A percentile compares a stretch with the other conserved stretches of the same genome.
Conservation (phyloP, 2,113 vertebrate genomes). For the Phyllopteryx taeniolatus region DNA sequence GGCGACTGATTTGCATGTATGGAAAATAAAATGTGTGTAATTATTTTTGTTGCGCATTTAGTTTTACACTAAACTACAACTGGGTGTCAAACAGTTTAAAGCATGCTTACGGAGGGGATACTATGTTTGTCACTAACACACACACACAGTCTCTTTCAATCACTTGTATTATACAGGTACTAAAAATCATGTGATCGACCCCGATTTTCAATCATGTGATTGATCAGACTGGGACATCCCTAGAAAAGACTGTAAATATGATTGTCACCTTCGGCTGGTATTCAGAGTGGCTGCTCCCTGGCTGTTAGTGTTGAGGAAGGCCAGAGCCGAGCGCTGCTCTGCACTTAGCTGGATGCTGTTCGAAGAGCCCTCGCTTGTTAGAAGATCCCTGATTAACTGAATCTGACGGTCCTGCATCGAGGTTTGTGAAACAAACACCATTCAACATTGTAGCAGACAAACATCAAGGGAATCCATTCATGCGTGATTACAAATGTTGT, state of each 20-base stretch:
- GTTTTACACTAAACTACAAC: no score
- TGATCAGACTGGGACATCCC: no score
- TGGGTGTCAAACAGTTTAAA: no score
- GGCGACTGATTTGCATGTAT: no score
- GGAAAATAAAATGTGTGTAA: no score
- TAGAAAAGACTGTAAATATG: neutral
- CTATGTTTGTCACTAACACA: no score
- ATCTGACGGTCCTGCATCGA: slow-evolving; percentile 87
- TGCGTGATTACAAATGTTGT: neutral
- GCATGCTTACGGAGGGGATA: no score
- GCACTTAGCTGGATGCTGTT: slow-evolving; percentile 94
- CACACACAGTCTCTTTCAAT: no score
- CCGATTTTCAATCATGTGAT: no score
- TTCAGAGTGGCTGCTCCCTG: slow-evolving; percentile 61
- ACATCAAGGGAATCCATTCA: neutral
- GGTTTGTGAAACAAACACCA: neutral
- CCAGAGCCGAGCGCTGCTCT: slow-evolving; percentile 91
- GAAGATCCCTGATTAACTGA: slow-evolving; percentile 90
- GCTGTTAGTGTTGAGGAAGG: slow-evolving; percentile 86
- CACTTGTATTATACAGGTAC: no score
- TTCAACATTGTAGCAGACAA: neutral
- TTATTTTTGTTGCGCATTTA: no score
- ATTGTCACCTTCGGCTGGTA: slow-evolving; percentile 81
- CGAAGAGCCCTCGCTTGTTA: slow-evolving; percentile 86
- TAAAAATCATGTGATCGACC: no score